These are phyloP conservation scores for Oscheius onirici DNA, from an alignment of 2,888 invertebrate species.

Conservation along the genomic window DNA sequence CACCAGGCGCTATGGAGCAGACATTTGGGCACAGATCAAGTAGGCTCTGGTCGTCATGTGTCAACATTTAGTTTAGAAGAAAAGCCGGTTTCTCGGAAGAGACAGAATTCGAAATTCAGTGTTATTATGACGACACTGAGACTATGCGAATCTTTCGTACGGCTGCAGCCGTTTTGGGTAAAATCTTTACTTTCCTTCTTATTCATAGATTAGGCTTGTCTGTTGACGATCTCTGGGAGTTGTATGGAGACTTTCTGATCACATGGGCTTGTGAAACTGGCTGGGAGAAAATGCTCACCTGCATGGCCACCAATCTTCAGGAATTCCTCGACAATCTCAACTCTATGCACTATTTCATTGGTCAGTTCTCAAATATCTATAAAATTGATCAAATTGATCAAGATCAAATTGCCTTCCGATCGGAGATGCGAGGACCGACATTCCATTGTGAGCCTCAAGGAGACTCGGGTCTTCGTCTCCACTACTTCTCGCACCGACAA, in stretches of 20 bases:
- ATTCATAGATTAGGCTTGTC: constrained; percentile 43
- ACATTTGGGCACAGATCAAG: constrained; percentile 58
- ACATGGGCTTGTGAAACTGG: constrained; percentile 63
- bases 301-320: constrained; percentile 64
- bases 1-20: constrained; percentile 55
- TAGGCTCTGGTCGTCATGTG: constrained; percentile 34
- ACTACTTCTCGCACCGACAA: constrained; percentile 65
- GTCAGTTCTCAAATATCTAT: constrained; percentile 44
- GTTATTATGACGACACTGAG: constrained; percentile 63
- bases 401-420: constrained; percentile 66
- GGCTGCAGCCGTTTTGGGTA: constrained; percentile 56
- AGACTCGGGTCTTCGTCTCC: constrained; percentile 53
- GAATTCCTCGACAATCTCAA: constrained; percentile 63
- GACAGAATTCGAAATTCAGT: constrained; percentile 56
- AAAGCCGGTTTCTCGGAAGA: constrained; percentile 59
- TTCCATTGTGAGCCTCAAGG: constrained; percentile 57
- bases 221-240: constrained; percentile 64
- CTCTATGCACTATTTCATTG: constrained; percentile 69
- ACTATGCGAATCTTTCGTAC: constrained; percentile 64
- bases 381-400: not conserved
- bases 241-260: constrained; percentile 63
- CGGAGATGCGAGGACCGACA: constrained; percentile 64
- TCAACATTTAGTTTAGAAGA: constrained; percentile 39
- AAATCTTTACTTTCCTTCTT: not conserved
- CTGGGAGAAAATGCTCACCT: constrained; percentile 62